A percentile compares a stretch with the other conserved stretches of the same genome.
Evolutionary conservation across 1,140 invertebrate species (phyloP).

Genomic region (Catajapyx aquilonaris): DNA sequence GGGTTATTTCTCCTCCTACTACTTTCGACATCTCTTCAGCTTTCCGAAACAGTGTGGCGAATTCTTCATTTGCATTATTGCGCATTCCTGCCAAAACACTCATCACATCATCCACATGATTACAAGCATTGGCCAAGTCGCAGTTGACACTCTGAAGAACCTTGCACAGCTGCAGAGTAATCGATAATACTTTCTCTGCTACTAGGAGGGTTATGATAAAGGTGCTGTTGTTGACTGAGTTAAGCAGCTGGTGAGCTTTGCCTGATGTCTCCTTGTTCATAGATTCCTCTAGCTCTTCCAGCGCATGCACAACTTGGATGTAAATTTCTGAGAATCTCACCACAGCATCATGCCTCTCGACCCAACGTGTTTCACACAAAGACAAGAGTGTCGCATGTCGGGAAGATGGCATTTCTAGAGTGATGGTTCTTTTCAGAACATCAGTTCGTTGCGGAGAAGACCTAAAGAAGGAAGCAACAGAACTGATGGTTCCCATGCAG

Average conservation of each 20-base stretch:
- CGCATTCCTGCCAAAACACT: conserved; percentile 1
- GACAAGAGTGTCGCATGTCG: conserved; percentile 4
- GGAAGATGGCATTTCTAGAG: background rate
- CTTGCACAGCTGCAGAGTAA: conserved; percentile 1
- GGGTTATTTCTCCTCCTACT: background rate
- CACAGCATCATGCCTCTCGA: conserved; percentile 10
- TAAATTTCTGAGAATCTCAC: conserved; percentile 7
- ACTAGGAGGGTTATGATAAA: conserved; percentile 3
- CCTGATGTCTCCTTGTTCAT: conserved; percentile 1
- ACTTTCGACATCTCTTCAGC: background rate
- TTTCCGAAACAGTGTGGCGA: background rate
- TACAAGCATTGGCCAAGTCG: background rate
- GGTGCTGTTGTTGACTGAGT: conserved; percentile 1
- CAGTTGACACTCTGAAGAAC: background rate
- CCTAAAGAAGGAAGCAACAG: too few relatives aligned
- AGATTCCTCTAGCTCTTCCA: conserved; percentile 4
- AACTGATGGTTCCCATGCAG: conserved; percentile 7
- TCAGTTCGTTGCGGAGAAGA: too few relatives aligned
- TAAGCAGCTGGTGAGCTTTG: background rate
- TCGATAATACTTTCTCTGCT: conserved; percentile 2
- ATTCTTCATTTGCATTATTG: background rate
- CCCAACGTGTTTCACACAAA: conserved; percentile 10
- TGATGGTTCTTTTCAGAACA: background rate
- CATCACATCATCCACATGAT: background rate
- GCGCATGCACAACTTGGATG: conserved; percentile 3